Evolutionary conservation across 1,140 invertebrate species (phyloP).

Genomic region (Trachelipus rathkii): DNA sequence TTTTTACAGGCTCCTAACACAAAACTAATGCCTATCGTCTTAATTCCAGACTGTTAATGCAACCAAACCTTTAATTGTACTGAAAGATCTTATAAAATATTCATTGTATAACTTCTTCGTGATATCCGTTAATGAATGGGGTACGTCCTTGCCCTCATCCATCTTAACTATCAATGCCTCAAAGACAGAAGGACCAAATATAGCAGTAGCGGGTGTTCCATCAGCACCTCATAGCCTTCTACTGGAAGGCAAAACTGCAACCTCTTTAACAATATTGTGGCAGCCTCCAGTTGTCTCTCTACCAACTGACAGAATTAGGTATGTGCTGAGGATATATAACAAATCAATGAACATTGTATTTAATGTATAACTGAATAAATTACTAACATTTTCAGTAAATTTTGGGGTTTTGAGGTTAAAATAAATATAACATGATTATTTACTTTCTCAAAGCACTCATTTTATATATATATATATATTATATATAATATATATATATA

Average conservation of each 20-base stretch:
- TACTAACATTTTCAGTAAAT: too few species aligned
- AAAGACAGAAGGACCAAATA: slow-evolving; percentile 49
- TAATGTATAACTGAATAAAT: too few species aligned
- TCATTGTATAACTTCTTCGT: slow-evolving; percentile 71
- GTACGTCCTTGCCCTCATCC: slow-evolving; percentile 71
- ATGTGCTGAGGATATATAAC: not conserved
- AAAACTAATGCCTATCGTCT: too few species aligned
- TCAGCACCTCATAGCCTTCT: slow-evolving; percentile 71
- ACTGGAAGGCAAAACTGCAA: slow-evolving; percentile 51
- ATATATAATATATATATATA: too few species aligned
- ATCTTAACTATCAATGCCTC: slow-evolving; percentile 68
- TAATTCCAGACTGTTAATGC: slow-evolving; percentile 62
- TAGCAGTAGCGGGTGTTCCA: slow-evolving; percentile 54
- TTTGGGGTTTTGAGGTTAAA: too few species aligned
- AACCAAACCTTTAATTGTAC: slow-evolving; percentile 58
- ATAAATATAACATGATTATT: not conserved
- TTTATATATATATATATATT: not conserved
- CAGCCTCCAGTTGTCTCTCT: slow-evolving; percentile 72
- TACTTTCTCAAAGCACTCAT: not conserved
- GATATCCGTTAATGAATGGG: slow-evolving; percentile 65
- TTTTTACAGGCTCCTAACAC: too few species aligned
- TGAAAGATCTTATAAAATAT: slow-evolving; percentile 61
- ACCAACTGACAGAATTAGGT: slow-evolving; percentile 63
- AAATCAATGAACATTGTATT: too few species aligned
- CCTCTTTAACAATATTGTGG: slow-evolving; percentile 63